phyloP scores from a whole-genome alignment of 2,888 invertebrate species.

The Maniola hyperantus region DNA sequence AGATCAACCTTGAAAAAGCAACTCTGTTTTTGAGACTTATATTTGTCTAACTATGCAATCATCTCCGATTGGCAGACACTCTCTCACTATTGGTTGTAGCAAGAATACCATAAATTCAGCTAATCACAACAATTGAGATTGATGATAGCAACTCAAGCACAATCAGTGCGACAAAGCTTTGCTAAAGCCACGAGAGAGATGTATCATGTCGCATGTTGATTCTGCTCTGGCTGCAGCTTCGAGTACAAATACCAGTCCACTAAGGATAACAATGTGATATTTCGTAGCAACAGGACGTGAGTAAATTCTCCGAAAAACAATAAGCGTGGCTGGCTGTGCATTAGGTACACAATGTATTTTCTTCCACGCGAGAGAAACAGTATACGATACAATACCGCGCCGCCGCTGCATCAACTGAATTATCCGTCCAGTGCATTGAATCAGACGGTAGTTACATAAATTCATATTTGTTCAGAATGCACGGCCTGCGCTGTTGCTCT shows the following conservation, averaged over 20 bases:
- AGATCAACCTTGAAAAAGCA: no score
- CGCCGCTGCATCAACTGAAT: conserved; percentile 44
- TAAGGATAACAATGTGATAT: background rate
- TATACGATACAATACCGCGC: conserved; percentile 21
- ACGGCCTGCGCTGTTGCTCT: conserved; percentile 39
- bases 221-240: no score
- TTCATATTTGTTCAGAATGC: conserved; percentile 49
- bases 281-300: background rate
- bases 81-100: no score
- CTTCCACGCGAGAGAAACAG: conserved; percentile 5
- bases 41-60: no score
- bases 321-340: background rate
- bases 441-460: conserved; percentile 44
- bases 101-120: no score
- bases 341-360: conserved; percentile 7
- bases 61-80: no score
- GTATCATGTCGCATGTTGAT: no score
- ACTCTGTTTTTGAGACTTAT: no score
- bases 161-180: no score
- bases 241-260: background rate
- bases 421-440: conserved; percentile 45
- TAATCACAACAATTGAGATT: no score
- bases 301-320: background rate
- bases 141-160: no score
- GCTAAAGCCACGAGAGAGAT: no score